phyloP scores from a whole-genome alignment of 2,888 invertebrate genomes.

The Diachrysia chrysitis region DNA sequence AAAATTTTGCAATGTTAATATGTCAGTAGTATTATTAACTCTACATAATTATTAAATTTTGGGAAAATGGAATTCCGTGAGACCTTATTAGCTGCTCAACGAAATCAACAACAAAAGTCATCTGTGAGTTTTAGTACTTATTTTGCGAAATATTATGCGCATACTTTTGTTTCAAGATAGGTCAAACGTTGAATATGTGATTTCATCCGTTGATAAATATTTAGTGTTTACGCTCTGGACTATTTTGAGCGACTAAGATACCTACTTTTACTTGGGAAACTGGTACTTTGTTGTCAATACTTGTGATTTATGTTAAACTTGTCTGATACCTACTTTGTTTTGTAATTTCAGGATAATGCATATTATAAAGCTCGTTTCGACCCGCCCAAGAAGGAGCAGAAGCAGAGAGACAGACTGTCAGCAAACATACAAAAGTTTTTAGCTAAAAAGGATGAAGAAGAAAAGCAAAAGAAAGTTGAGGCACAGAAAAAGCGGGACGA shows the following conservation, averaged over 20 bases:
- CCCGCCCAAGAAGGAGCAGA: constrained; percentile 94
- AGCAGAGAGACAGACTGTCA: constrained; percentile 91
- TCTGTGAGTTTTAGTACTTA: constrained; percentile 79
- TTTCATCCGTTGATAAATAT: constrained; percentile 7
- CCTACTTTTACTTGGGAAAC: constrained; percentile 34
- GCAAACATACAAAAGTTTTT: constrained; percentile 95
- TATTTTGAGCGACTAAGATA: neutral
- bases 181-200: constrained; percentile 11
- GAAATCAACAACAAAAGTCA: constrained; percentile 88
- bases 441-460: constrained; percentile 94
- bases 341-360: constrained; percentile 73
- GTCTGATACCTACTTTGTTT: constrained; percentile 1
- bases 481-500: constrained; percentile 91
- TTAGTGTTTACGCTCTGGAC: neutral
- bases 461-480: constrained; percentile 90
- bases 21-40: constrained; percentile 49
- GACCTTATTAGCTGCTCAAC: constrained; percentile 84
- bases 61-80: constrained; percentile 85
- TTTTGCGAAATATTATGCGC: constrained; percentile 58
- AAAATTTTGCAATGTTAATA: constrained; percentile 68
- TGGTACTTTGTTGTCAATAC: constrained; percentile 23
- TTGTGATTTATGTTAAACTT: neutral
- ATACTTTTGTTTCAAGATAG: constrained; percentile 40
- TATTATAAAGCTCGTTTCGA: constrained; percentile 94
- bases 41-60: constrained; percentile 37